Base-by-base conservation (phyloP, 2,888 invertebrate species). In the Latheticus oryzae region DNA sequence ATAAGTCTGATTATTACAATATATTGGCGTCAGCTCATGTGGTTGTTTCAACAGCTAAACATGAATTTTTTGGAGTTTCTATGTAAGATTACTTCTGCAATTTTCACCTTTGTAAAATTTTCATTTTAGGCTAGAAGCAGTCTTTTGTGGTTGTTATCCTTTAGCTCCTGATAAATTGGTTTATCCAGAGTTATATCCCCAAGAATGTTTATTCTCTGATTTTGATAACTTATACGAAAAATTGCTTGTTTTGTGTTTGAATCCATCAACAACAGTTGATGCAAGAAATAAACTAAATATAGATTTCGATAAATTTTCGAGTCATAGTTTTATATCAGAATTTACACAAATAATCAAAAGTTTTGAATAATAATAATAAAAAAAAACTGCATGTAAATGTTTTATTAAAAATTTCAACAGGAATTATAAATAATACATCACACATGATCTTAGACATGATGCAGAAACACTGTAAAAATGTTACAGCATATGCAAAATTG, bases 141-240 rank as follows among this genome's bases (percentile, higher is more conserved):
- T 83, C 1, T 82, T 82, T 64, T 83, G 82, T 61, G 87, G 87
- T n/a, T 89, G 89, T 72, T 85, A 84, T 73, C 89, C 90, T 1
- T 74, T 90, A 15, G 85, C 85, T 43, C 90, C 90, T 3, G 85
- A 86, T 64, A 77, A 81, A 61, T 77, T 90, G 2, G 88, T 87
- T 1, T 90, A 90, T 79, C 88, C 88, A 1, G 90, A 90, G 80
- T 83, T 90, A 55, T 90, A 87, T 77, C 85, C 83, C 48, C 75
- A 77, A 30, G 78, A 82, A 33, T 87, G 85, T 71, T 77, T 87
- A 2, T 89, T 86, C 71, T 80, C 82, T 35, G 82, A 84, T 55
- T 77, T 81, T 47, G 80, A 82, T 51, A 84, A 87, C 58, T 77
- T 88, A 23, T 81, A 81, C 45, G 79, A 81, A 69, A 84, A 78